These are phyloP conservation scores for Trididemnum clinides DNA, from an alignment of 23 tunicate species.

Conservation along the genomic window DNA sequence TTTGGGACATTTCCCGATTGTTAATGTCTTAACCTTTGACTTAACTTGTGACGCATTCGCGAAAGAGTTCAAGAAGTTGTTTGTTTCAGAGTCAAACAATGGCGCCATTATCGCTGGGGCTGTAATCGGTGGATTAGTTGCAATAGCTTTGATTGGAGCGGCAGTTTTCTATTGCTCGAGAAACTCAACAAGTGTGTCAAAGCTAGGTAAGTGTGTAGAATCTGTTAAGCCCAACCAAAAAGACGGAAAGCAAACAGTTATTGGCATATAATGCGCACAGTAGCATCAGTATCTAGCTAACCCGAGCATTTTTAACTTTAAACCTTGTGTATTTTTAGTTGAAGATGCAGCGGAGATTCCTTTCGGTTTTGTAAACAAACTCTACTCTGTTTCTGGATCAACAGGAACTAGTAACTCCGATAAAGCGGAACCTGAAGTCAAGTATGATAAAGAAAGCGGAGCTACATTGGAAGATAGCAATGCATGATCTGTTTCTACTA, in stretches of 20 bases:
- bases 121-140: constrained; percentile 57
- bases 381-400: constrained; percentile 28
- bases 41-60: no score
- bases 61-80: no score
- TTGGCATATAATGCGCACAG: no score
- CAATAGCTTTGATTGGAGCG: constrained; percentile 37
- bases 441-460: constrained; percentile 57
- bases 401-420: background rate
- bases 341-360: constrained; percentile 46
- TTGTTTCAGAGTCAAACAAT: background rate
- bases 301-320: background rate
- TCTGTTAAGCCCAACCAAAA: no score
- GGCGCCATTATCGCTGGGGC: constrained; percentile 77
- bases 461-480: constrained; percentile 57
- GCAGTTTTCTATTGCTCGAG: constrained; percentile 48
- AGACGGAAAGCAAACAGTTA: no score
- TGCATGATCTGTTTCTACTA: no score
- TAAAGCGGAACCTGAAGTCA: background rate
- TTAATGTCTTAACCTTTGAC: background rate
- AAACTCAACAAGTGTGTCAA: constrained; percentile 36
- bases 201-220: constrained; percentile 46
- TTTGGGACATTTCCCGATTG: background rate
- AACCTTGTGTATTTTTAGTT: constrained; percentile 11
- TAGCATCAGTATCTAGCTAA: no score
- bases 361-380: constrained; percentile 67